Conservation (phyloP, 1,140 invertebrate species). For the Euwallacea similis region DNA sequence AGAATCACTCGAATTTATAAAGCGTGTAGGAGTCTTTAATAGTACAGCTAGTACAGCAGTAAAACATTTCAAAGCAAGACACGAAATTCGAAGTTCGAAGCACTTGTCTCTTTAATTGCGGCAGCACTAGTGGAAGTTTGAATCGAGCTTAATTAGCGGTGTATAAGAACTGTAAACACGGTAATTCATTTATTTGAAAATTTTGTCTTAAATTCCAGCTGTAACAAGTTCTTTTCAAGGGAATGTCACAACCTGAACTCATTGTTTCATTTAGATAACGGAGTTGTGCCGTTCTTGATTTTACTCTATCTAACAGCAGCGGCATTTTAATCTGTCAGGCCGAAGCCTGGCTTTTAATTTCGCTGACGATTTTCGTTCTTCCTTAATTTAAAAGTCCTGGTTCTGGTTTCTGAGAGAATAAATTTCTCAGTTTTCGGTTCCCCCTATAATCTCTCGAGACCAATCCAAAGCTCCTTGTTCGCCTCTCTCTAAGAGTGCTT, state of each 20-base stretch:
- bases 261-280: too few relatives aligned
- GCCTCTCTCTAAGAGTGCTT: background rate
- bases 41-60: too few relatives aligned
- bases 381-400: slow-evolving; percentile 1
- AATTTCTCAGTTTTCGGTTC: background rate
- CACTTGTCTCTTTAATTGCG: too few relatives aligned
- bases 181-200: too few relatives aligned
- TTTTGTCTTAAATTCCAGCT: too few relatives aligned
- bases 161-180: background rate
- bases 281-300: too few relatives aligned
- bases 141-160: background rate
- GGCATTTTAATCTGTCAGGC: slow-evolving; percentile 1
- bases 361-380: slow-evolving; percentile 9
- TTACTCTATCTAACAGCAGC: background rate
- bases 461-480: background rate
- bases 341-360: slow-evolving; percentile 3
- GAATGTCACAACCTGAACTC: too few relatives aligned
- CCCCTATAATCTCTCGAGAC: background rate
- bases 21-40: too few relatives aligned
- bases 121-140: background rate
- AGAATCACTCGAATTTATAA: too few relatives aligned
- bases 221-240: too few relatives aligned
- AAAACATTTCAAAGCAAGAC: too few relatives aligned
- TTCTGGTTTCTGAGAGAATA: slow-evolving; percentile 5
- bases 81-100: too few relatives aligned